Conservation (phyloP, 2,797 vertebrate genomes). For the Lagodon rhomboides region DNA sequence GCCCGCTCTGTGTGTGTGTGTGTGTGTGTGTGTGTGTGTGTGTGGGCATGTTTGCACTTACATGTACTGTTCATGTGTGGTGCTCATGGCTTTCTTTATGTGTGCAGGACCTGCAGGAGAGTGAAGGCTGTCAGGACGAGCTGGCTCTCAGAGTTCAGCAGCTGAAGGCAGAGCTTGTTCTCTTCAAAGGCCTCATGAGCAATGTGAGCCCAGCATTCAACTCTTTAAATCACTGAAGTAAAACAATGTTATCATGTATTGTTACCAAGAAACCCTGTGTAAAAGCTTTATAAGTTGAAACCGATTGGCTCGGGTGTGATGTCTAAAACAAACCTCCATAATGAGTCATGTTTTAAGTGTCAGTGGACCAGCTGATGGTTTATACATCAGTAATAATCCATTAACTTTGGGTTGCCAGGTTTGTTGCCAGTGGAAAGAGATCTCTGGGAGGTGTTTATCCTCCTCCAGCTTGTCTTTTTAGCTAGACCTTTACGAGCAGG, state of each 20-base stretch:
- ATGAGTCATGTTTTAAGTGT: not conserved
- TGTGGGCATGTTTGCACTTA: not conserved
- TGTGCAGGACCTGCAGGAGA: constrained; percentile 94
- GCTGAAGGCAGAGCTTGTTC: constrained; percentile 95
- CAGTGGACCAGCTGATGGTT: not conserved
- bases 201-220: constrained; percentile 87
- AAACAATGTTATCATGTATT: not conserved
- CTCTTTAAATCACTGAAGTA: not conserved
- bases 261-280: not conserved
- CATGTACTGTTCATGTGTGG: too few species aligned
- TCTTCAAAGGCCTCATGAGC: constrained; percentile 99
- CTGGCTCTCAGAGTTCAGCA: constrained; percentile 95
- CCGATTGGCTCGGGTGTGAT: not conserved
- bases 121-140: constrained; percentile 96
- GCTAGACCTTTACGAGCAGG: not conserved
- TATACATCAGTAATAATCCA: not conserved
- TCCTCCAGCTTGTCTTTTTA: not conserved
- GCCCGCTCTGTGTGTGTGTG: constrained; percentile 5
- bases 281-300: not conserved
- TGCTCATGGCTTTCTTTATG: constrained; percentile 9
- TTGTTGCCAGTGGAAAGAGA: not conserved
- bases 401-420: not conserved
- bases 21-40: constrained; percentile 19
- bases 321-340: not conserved
- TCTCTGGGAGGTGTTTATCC: not conserved